Evolutionary conservation across 2,797 vertebrate species (phyloP).

Genomic region (Pseudochaenichthys georgianus): DNA sequence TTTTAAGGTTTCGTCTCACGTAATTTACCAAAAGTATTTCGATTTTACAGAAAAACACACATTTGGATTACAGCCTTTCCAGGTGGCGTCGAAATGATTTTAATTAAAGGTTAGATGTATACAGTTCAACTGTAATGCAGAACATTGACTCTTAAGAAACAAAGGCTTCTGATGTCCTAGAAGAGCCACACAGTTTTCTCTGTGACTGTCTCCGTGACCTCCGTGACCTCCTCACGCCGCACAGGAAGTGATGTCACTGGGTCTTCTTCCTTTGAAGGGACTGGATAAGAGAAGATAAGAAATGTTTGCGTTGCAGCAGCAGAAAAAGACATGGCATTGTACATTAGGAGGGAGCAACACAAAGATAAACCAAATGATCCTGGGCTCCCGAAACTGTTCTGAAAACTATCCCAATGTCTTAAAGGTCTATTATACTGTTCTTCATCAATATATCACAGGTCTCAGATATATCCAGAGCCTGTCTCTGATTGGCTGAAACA

Average conservation of each 20-base stretch:
- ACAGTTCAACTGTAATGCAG: slow-evolving; percentile 12
- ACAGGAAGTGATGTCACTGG: slow-evolving; percentile 39
- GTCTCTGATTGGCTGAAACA: no score
- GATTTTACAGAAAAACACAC: background rate
- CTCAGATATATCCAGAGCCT: no score
- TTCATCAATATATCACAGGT: no score
- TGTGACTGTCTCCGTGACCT: slow-evolving; percentile 44
- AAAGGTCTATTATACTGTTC: no score
- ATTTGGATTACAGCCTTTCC: slow-evolving; percentile 23
- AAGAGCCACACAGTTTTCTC: slow-evolving; percentile 63
- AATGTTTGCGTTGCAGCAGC: no score
- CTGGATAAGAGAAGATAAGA: slow-evolving; percentile 11
- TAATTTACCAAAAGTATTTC: background rate
- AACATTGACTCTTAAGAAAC: background rate
- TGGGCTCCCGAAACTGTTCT: no score
- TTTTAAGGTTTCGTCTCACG: background rate
- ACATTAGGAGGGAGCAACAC: background rate
- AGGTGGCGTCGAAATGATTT: slow-evolving; percentile 1
- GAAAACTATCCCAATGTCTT: no score
- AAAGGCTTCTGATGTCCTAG: slow-evolving; percentile 70
- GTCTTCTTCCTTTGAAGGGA: slow-evolving; percentile 40
- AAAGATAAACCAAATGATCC: no score
- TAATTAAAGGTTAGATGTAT: slow-evolving; percentile 4
- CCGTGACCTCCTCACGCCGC: slow-evolving; percentile 40
- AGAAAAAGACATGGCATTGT: no score